Conservation (phyloP, 1,140 invertebrate species). For the Monochamus saltuarius region DNA sequence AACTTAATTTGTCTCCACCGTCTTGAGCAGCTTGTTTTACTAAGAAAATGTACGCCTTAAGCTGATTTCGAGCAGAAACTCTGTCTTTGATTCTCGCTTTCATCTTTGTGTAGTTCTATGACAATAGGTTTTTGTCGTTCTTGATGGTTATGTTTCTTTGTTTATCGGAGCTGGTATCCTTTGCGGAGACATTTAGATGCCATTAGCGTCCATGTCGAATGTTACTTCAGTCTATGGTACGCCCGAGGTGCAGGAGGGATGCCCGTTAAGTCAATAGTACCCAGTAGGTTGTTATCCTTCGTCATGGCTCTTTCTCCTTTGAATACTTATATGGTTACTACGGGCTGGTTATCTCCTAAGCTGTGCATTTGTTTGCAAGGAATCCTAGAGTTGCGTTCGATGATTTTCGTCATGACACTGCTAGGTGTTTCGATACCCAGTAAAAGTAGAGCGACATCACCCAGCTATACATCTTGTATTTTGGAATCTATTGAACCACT, state of each 20-base stretch:
- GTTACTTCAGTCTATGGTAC: slow-evolving; percentile 72
- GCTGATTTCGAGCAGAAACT: slow-evolving; percentile 60
- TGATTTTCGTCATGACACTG: slow-evolving; percentile 66
- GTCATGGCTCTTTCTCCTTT: slow-evolving; percentile 80
- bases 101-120: slow-evolving; percentile 68
- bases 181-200: slow-evolving; percentile 65
- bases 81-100: slow-evolving; percentile 69
- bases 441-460: slow-evolving; percentile 59
- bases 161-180: slow-evolving; percentile 57
- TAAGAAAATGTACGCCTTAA: slow-evolving; percentile 74
- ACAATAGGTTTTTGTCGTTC: slow-evolving; percentile 79
- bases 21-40: slow-evolving; percentile 62
- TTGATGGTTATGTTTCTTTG: slow-evolving; percentile 75
- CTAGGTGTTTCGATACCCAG: slow-evolving; percentile 64
- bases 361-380: slow-evolving; percentile 65
- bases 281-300: slow-evolving; percentile 75
- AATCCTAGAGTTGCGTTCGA: slow-evolving; percentile 63
- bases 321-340: slow-evolving; percentile 71
- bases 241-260: slow-evolving; percentile 58
- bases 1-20: slow-evolving; percentile 54
- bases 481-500: slow-evolving; percentile 48
- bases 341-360: slow-evolving; percentile 69
- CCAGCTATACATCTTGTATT: slow-evolving; percentile 57
- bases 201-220: slow-evolving; percentile 71
- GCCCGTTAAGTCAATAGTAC: slow-evolving; percentile 73